These are phyloP conservation scores for Borostomias antarcticus DNA, from an alignment of 2,797 vertebrate species.

Conservation along the genomic window DNA sequence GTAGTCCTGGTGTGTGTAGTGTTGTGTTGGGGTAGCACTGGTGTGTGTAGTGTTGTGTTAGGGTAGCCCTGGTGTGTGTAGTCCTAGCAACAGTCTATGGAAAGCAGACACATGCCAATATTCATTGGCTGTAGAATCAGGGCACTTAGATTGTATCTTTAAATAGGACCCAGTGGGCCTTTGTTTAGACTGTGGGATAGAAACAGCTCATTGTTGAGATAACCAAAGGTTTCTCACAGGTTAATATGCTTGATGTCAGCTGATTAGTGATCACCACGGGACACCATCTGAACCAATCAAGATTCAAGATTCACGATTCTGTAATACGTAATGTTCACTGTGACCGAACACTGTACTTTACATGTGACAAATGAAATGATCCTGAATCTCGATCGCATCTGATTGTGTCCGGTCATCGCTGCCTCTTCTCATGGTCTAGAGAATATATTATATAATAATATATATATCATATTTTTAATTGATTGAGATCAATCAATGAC, in stretches of 20 bases:
- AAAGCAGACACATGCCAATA: conserved; percentile 80
- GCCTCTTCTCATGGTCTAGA: too few relatives aligned
- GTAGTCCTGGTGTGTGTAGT: conserved; percentile 79
- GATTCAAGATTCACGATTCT: too few relatives aligned
- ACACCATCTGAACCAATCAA: too few relatives aligned
- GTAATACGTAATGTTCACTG: too few relatives aligned
- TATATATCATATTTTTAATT: neutral
- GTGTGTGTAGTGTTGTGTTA: too few relatives aligned
- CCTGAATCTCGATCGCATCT: too few relatives aligned
- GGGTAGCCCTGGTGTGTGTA: conserved; percentile 79
- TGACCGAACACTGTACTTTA: too few relatives aligned
- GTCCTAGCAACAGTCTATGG: conserved; percentile 77
- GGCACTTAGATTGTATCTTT: conserved; percentile 78
- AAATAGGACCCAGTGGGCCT: conserved; percentile 74
- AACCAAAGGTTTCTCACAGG: conserved; percentile 62
- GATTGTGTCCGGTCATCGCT: too few relatives aligned
- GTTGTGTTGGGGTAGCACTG: too few relatives aligned
- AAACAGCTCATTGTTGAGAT: conserved; percentile 66
- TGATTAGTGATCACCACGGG: conserved; percentile 41
- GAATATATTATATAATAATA: too few relatives aligned
- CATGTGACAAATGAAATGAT: too few relatives aligned
- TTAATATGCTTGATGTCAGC: conserved; percentile 68
- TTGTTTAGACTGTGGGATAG: conserved; percentile 67
- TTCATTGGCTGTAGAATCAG: conserved; percentile 84
- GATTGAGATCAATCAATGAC: conserved; percentile 57